Evolutionary conservation across 2,113 vertebrate genomes (phyloP).

Genomic region (Toxotes chatareus): DNA sequence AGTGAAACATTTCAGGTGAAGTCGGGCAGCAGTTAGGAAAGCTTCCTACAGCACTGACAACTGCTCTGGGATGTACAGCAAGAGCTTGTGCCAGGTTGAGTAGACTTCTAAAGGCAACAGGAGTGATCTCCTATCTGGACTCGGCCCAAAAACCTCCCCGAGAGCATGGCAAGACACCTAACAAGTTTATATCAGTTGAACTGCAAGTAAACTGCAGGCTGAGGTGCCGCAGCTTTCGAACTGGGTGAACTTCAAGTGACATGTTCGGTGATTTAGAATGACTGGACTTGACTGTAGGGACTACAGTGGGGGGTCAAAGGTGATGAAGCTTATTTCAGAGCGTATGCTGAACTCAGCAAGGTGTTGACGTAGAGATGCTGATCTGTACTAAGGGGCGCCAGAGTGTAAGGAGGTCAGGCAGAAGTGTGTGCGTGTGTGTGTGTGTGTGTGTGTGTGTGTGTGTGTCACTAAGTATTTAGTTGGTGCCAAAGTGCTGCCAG

Average conservation of each 20-base stretch:
- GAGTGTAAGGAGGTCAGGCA: conserved; percentile 32
- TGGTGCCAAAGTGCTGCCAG: neutral
- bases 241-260: conserved; percentile 17
- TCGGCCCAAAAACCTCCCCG: conserved; percentile 13
- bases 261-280: conserved; percentile 19
- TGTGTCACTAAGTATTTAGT: conserved; percentile 1
- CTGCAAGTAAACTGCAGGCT: conserved; percentile 35
- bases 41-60: conserved; percentile 6
- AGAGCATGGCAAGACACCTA: conserved; percentile 24
- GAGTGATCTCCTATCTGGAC: conserved; percentile 41
- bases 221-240: conserved; percentile 13
- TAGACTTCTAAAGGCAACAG: conserved; percentile 29
- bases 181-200: conserved; percentile 46
- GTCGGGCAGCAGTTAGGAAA: conserved; percentile 4
- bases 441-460: neutral
- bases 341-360: conserved; percentile 45
- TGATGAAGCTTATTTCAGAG: conserved; percentile 18
- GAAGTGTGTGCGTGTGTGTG: neutral
- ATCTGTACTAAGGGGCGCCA: conserved; percentile 21
- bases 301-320: conserved; percentile 35
- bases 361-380: conserved; percentile 27
- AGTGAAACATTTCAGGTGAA: conserved; percentile 5
- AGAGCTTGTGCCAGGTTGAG: conserved; percentile 17
- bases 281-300: conserved; percentile 6
- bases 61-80: conserved; percentile 14